Base-by-base conservation (phyloP, 2,888 invertebrate species). In the Xestia c-nigrum region DNA sequence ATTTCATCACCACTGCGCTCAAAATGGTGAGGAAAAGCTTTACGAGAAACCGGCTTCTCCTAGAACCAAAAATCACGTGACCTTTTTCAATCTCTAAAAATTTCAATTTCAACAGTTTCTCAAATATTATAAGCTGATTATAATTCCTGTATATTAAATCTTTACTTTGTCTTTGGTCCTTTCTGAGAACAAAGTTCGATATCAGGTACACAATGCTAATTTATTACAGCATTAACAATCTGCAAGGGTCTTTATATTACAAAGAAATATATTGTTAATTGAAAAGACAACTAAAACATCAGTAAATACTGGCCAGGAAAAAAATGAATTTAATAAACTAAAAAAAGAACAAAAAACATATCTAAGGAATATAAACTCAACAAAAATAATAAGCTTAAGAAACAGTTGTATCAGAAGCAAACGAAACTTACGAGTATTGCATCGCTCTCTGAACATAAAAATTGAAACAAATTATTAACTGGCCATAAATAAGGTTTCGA, bases 401-500 rank as follows among this genome's bases (percentile, higher is more conserved):
- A 76, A 84, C 85, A 78, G 72, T 76, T 78, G 74, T 81, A 87
- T 84, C 67, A 70, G 63, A 59, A 66, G 71, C 59, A 78, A 80
- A 67, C 68, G 59, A 87, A 81, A 78, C 75, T 81, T 79, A 83
- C n/a, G 52, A 84, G 79, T 85, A 87, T 88, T 88, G 80, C 81
- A 80, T 81, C 75, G 85, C 83, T 87, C 71, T 78, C 76, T 75
- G 81, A 81, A 77, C 78, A 84, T 83, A 93, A 93, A 93, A 93
- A 95, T 94, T 93, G 94, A 94, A 95, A 93, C 92, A 94, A 94
- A 95, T 94, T 94, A 96, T 95, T 94, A 95, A 95, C 94, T 91
- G 90, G 93, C 91, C 85, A 95, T 96, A 95, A 96, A 95, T 95
- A 95, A 93, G 89, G 91, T 87, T 92, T 92, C 90, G 90, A 87